Conservation (phyloP, 2,888 invertebrate species). For the Hydrotaea cyrtoneurina region DNA sequence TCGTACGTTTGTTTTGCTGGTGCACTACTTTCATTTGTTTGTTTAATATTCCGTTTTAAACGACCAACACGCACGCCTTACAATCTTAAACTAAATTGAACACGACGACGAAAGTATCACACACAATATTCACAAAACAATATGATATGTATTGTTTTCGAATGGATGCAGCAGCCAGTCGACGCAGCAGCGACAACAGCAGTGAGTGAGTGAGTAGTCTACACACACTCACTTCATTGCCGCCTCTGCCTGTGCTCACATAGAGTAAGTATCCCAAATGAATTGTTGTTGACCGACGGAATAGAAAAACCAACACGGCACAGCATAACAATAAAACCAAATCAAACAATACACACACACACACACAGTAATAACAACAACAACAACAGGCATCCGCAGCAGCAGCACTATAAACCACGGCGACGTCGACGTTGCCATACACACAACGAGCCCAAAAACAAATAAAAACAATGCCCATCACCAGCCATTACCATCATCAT, state of each 20-base stretch:
- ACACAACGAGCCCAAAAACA: constrained; percentile 2
- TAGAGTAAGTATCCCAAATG: neutral
- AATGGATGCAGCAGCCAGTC: constrained; percentile 1
- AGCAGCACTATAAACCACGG: neutral
- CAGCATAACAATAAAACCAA: neutral
- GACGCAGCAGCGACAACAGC: neutral
- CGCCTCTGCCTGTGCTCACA: neutral
- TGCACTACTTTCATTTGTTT: neutral
- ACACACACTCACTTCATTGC: neutral
- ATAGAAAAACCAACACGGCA: constrained; percentile 31
- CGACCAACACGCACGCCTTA: constrained; percentile 40
- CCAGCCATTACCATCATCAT: neutral
- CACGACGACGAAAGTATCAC: constrained; percentile 37
- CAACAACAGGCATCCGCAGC: neutral
- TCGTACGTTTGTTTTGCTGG: too few species aligned
- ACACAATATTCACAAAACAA: constrained; percentile 34
- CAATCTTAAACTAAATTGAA: constrained; percentile 43
- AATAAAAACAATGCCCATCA: constrained; percentile 30
- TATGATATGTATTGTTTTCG: constrained; percentile 31
- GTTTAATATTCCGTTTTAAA: constrained; percentile 16
- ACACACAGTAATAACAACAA: neutral
- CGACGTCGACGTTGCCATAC: neutral
- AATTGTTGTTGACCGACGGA: constrained; percentile 21
- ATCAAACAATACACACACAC: constrained; percentile 12
- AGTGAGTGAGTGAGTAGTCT: neutral